Conservation (phyloP, 2,113 vertebrate genomes). For the Gymnogyps californianus region DNA sequence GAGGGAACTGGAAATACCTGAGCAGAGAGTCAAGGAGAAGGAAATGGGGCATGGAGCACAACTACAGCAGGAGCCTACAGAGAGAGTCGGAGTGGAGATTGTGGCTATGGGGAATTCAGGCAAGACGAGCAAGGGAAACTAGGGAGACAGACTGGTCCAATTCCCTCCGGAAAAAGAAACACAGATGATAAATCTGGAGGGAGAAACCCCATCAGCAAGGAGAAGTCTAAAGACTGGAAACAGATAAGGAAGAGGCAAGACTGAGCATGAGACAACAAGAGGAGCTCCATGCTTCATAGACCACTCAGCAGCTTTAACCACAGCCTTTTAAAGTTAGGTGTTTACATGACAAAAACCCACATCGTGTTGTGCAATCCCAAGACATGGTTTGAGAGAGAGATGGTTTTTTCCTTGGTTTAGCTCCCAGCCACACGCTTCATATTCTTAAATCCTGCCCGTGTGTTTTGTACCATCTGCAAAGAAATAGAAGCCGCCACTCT, state of each 20-base stretch:
- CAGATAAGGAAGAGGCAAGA: not conserved
- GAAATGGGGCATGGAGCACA: fast-evolving
- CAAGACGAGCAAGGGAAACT: not conserved
- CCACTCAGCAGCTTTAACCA: not conserved
- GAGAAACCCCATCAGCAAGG: not conserved
- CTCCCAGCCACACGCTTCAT: not conserved
- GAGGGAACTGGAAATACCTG: not conserved
- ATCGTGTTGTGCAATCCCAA: fast-evolving
- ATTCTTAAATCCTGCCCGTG: not conserved
- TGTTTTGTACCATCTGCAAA: not conserved
- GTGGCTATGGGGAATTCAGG: not conserved
- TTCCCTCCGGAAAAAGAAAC: not conserved
- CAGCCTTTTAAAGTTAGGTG: not conserved
- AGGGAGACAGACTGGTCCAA: not conserved
- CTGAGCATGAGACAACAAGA: not conserved
- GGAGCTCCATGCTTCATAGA: not conserved
- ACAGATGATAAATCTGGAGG: not conserved
- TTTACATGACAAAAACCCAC: not conserved
- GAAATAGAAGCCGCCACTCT: not conserved
- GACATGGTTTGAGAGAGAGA: fast-evolving
- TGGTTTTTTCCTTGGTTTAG: not conserved
- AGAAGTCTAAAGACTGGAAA: not conserved
- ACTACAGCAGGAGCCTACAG: not conserved
- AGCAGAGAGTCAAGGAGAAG: not conserved
- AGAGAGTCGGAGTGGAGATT: fast-evolving